These are phyloP conservation scores for Drosophila ficusphila DNA, from an alignment of 1,140 invertebrate genomes.

Conservation along the genomic window DNA sequence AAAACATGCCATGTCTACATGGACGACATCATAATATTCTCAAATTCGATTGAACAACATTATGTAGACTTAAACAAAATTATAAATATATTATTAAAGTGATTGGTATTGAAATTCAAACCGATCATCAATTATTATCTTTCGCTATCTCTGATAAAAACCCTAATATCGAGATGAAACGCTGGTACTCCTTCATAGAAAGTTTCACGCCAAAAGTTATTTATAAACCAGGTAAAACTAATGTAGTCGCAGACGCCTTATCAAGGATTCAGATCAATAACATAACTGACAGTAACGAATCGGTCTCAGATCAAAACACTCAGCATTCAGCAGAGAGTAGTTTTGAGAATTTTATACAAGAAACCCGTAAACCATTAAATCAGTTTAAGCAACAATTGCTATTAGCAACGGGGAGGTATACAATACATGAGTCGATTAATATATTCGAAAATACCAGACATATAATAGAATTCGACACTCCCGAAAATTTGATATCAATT, in stretches of 20 bases:
- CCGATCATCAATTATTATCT: not conserved
- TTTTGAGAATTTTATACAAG: not conserved
- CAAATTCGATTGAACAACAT: too few relatives aligned
- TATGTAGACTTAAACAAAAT: too few relatives aligned
- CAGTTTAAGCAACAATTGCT: conserved; percentile 1
- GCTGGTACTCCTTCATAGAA: not conserved
- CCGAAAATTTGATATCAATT: not conserved
- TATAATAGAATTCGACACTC: not conserved
- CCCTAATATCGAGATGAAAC: not conserved
- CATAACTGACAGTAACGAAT: not conserved
- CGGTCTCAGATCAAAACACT: not conserved
- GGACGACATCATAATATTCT: too few relatives aligned
- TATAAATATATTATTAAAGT: too few relatives aligned
- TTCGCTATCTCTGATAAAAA: not conserved
- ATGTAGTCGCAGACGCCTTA: too few relatives aligned
- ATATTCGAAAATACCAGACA: not conserved
- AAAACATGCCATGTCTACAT: too few relatives aligned
- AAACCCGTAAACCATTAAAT: not conserved
- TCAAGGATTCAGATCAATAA: not conserved
- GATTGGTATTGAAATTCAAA: not conserved
- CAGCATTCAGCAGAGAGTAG: too few relatives aligned
- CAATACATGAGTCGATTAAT: not conserved
- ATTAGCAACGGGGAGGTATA: conserved; percentile 1
- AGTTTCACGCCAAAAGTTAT: not conserved
- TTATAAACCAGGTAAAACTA: too few relatives aligned